phyloP scores from a whole-genome alignment of 2,113 vertebrate genomes.

The Paraplagusia blochii region DNA sequence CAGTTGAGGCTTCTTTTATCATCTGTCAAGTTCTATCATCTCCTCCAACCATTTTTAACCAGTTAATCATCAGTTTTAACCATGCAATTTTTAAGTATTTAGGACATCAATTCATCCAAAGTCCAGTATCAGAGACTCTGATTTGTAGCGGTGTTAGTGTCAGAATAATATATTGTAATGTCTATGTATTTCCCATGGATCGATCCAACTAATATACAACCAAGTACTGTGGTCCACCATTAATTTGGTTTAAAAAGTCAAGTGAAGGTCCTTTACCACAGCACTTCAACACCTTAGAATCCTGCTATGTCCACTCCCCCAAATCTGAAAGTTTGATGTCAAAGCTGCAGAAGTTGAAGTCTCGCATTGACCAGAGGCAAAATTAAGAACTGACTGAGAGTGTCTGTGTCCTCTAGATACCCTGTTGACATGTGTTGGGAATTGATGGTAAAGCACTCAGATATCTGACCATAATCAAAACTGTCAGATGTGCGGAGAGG shows the following conservation, averaged over 20 bases:
- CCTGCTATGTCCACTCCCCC: too few relatives aligned
- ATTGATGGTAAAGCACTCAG: conserved; percentile 87
- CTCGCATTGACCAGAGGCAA: conserved; percentile 32
- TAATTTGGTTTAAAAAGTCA: too few relatives aligned
- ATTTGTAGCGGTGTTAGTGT: too few relatives aligned
- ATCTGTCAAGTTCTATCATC: background rate
- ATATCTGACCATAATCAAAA: conserved; percentile 95
- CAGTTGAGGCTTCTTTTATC: background rate
- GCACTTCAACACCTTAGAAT: too few relatives aligned
- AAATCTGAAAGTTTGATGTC: too few relatives aligned
- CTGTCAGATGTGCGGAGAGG: conserved; percentile 92
- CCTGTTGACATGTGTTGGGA: conserved; percentile 66
- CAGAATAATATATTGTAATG: too few relatives aligned
- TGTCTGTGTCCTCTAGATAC: conserved; percentile 35
- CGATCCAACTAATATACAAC: too few relatives aligned
- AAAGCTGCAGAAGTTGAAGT: conserved; percentile 28
- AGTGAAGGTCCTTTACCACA: too few relatives aligned
- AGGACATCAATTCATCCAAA: background rate
- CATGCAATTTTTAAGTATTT: background rate
- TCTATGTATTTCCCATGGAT: too few relatives aligned
- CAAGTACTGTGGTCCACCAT: too few relatives aligned
- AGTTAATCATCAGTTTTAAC: background rate
- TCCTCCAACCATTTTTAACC: background rate
- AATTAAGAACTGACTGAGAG: conserved; percentile 21
- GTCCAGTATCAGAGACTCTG: too few relatives aligned